Evolutionary conservation across 2,888 invertebrate genomes (phyloP), one percentile per base, ranked within the genome.

Genomic region (Disparrhopalites patrizii): DNA sequence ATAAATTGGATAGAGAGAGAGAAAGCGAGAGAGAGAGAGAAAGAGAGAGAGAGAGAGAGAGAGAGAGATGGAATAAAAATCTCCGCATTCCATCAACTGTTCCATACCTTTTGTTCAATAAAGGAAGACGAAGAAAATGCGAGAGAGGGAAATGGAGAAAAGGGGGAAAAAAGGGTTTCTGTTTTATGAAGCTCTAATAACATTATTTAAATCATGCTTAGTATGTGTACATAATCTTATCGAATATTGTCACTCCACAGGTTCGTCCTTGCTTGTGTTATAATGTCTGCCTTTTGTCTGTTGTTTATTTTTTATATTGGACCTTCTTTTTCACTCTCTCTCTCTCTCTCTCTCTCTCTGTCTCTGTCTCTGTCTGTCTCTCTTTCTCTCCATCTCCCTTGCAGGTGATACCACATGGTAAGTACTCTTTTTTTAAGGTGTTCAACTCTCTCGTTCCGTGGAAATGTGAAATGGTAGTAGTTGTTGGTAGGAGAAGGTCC

Each of bases 221-320:
- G 3, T 18, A 40, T 40, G 40, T 40, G 13, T 13, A 40, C 40
- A 40, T 40, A 40, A 40, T 40, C 40, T 40, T 40, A 40, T 40
- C 40, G 18, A 40, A 40, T 40, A 40, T 40, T 40, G 40, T 40
- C 40, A 30, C 18, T 33, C 18, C 18, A 30, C 15, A 55, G 33
- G 31, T 15, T 55, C 55, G 55, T 55, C 55, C 55, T 55, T 55
- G 55, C 31, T 25, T 31, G 33, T 33, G 18, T n/a, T n/a, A 51
- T 18, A 51, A 51, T 20, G 20, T 15, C 55, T 55, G 33, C 31
- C 55, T n/a, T 50, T 50, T 33, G 55, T 55, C 55, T 55, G 5
- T 27, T 7, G 20, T 47, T 27, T 18, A 15, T n/a, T n/a, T n/a
- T n/a, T 36, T 36, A 36, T 36, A 36, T 15, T 36, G 36, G n/a